phyloP scores from a whole-genome alignment of 2,888 invertebrate genomes.

The Xestia sexstrigata region DNA sequence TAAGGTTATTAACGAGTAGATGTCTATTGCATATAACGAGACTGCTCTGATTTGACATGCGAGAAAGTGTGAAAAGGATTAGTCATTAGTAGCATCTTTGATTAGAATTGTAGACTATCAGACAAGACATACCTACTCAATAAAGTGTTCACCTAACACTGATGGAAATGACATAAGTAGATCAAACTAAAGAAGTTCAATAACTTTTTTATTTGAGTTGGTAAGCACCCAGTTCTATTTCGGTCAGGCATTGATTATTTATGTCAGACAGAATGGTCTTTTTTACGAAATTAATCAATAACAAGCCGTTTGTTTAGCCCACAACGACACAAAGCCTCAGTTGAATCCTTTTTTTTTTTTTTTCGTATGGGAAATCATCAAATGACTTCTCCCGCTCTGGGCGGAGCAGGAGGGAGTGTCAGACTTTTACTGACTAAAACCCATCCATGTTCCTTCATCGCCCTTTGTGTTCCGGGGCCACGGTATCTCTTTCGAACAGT shows the following conservation, averaged over 20 bases:
- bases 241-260: slow-evolving; percentile 15
- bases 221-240: slow-evolving; percentile 2
- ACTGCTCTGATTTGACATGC: background rate
- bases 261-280: slow-evolving; percentile 13
- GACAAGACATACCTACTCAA: too few species aligned
- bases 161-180: slow-evolving; percentile 1
- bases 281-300: slow-evolving; percentile 16
- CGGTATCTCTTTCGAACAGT: too few species aligned
- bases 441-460: too few species aligned
- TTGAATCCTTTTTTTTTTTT: too few species aligned
- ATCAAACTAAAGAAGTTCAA: background rate
- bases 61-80: slow-evolving; percentile 1
- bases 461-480: too few species aligned
- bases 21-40: background rate
- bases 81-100: background rate
- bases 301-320: background rate
- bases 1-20: slow-evolving; percentile 4
- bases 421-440: too few species aligned
- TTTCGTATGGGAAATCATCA: too few species aligned
- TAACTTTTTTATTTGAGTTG: background rate
- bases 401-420: too few species aligned
- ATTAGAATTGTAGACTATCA: background rate
- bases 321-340: background rate
- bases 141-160: too few species aligned
- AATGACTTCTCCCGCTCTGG: too few species aligned